Evolutionary conservation across 2,888 invertebrate species (phyloP), one percentile per base, ranked within the genome.

Genomic region (Papilio protenor): DNA sequence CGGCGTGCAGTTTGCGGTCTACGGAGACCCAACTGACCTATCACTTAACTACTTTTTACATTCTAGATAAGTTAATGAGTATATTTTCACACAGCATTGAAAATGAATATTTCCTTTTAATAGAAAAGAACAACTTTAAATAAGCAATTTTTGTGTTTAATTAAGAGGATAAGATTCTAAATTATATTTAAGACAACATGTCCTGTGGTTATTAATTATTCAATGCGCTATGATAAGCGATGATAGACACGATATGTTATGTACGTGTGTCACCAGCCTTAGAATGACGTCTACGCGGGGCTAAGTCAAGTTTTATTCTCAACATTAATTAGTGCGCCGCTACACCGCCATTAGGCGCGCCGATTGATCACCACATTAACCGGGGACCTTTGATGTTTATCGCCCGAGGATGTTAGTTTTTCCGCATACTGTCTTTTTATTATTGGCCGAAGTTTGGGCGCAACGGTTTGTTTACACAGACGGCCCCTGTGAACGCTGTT

Each of bases 401-500:
- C 85, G 88, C 83, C 85, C 86, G 87, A 94, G 94, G 94, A 94
- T 94, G 94, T 94, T 94, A 94, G 94, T 94, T 94, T 94, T 94
- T 94, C 94, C 94, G 93, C 93, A 93, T 90, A 93, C 90, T 93
- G 92, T 90, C 92, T 94, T 94, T 94, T 94, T 94, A 94, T 94
- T 91, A 93, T 94, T 94, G 94, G 90, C 90, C 89, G 92, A 94
- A 93, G 93, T 93, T 94, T 92, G 94, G 94, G 92, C 92, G 90
- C 89, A 86, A 88, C 88, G 87, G 91, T 90, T 88, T 94, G 93
- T 94, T 94, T 94, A 94, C 81, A 92, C 92, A 92, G 89, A 87
- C 92, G 88, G 87, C 88, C 87, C 87, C 85, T 84, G 87, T 88
- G 86, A 82, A 88, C 87, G 90, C 85, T 88, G 88, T 86, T 85